Evolutionary conservation across 2,888 invertebrate species (phyloP), one percentile per base, ranked within the genome.

Genomic region (Ichneumon xanthorius): DNA sequence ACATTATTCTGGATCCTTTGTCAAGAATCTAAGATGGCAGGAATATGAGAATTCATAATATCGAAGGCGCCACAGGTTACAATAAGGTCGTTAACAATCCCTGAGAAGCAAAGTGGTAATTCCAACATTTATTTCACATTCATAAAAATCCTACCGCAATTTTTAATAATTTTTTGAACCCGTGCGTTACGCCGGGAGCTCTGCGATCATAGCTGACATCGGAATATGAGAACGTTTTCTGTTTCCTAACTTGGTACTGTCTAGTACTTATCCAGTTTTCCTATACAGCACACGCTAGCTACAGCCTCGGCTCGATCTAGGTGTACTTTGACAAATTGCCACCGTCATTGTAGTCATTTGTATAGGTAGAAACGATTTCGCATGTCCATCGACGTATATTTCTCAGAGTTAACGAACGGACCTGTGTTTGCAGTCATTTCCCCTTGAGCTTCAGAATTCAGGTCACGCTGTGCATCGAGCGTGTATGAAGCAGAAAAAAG

Each of bases 361-460:
- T 26, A 58, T 58, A 14, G 58, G 11, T 58, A 26, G 26, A 58
- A 58, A 26, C 58, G 14, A 58, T 22, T 58, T 7, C 26, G 26
- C 3, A 26, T 58, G 26, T 58, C 3, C 58, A 58, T 26, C 58
- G 58, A 58, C 14, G 22, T 63, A n/a, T 37, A 37, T n/a, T n/a
- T 33, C 7, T 33, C n/a, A 63, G 30, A 14, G 63, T 30, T 63
- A 63, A 63, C 63, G 37, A 63, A 33, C 33, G 9, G 30, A n/a
- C 37, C 16, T 63, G 33, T 63, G 9, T 63, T 63, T 30, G n/a
- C 30, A 63, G 26, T 4, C 26, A 6, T 61, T 33, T 61, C 63
- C 33, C 55, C 55, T 22, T 26, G 33, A 30, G 63, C 30, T 16
- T 4, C 4, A 50, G 68, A 79, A 78, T 72, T 73, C 73, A 79